Evolutionary conservation across 2,113 vertebrate genomes (phyloP).

Genomic region (Spermophilus dauricus): DNA sequence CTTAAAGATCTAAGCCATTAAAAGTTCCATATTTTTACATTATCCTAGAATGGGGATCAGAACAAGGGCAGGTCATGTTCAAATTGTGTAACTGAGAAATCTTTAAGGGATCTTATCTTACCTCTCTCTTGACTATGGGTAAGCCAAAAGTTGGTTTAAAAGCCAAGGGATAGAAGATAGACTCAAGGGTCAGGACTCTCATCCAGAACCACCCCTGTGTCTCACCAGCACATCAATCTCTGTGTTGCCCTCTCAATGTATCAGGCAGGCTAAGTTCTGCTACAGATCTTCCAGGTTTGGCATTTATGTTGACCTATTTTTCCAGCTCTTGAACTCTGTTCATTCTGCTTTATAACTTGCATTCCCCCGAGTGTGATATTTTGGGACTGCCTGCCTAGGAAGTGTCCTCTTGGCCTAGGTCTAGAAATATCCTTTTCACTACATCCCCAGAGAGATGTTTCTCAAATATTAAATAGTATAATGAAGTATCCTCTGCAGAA

Average conservation of each 20-base stretch:
- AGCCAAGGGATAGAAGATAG: not conserved
- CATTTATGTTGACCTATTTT: slow-evolving; percentile 69
- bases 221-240: not conserved
- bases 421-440: slow-evolving; percentile 38
- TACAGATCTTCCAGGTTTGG: slow-evolving; percentile 30
- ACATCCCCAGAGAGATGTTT: not conserved
- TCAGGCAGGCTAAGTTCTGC: not conserved
- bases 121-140: not conserved
- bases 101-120: not conserved
- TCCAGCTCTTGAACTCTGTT: slow-evolving; percentile 54
- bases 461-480: not conserved
- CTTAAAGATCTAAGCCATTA: not conserved
- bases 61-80: not conserved
- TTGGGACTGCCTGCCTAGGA: slow-evolving; percentile 58
- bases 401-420: not conserved
- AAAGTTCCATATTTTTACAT: not conserved
- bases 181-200: not conserved
- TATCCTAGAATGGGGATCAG: not conserved
- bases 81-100: not conserved
- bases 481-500: not conserved
- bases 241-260: not conserved
- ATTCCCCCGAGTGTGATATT: slow-evolving; percentile 55
- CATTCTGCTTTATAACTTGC: slow-evolving; percentile 24
- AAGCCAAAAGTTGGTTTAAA: not conserved
- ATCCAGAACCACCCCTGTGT: not conserved